Conservation (phyloP, 2,888 invertebrate species). For the Acronicta psi region DNA sequence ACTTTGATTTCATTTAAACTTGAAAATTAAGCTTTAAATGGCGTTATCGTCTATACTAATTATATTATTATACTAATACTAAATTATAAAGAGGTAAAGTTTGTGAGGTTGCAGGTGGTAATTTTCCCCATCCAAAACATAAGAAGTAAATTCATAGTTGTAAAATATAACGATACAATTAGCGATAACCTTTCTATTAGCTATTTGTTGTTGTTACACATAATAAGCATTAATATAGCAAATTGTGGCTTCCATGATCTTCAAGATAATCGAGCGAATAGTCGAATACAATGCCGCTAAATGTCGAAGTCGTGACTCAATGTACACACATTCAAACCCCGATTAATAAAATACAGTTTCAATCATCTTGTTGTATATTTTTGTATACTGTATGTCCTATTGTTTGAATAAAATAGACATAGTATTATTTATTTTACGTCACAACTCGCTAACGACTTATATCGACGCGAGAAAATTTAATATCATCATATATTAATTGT, state of each 20-base stretch:
- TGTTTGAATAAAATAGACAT: conserved; percentile 48
- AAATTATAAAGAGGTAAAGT: no score
- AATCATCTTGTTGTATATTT: conserved; percentile 46
- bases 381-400: conserved; percentile 38
- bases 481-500: conserved; percentile 29
- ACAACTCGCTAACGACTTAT: conserved; percentile 35
- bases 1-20: background rate
- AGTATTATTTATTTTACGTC: conserved; percentile 46
- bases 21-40: no score
- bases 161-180: background rate
- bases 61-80: no score
- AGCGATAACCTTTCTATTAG: conserved; percentile 22
- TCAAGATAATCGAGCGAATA: background rate
- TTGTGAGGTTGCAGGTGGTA: no score
- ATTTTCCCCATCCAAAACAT: no score
- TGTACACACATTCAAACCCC: conserved; percentile 34
- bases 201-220: background rate
- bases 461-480: conserved; percentile 30
- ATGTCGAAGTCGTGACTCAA: conserved; percentile 67
- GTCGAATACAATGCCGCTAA: conserved; percentile 50
- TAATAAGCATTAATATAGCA: background rate
- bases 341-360: conserved; percentile 36
- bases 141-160: background rate
- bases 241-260: background rate
- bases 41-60: no score